Conservation (phyloP, 2,797 vertebrate species). For the Hybognathus amarus region DNA sequence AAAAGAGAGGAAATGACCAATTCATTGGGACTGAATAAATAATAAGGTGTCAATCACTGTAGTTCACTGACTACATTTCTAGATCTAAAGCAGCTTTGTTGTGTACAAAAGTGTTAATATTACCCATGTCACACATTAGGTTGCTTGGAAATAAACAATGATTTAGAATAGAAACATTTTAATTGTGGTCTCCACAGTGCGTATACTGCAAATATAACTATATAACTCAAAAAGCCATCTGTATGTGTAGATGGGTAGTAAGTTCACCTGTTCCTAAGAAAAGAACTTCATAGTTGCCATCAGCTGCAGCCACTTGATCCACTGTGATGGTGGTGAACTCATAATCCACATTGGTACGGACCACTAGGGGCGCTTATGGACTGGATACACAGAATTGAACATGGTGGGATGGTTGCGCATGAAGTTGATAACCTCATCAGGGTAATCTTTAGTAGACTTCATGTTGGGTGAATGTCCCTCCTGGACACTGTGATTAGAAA, state of each 20-base stretch:
- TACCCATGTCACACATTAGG: background rate
- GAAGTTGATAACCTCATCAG: constrained; percentile 99
- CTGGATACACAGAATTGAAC: constrained; percentile 93
- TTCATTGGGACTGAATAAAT: background rate
- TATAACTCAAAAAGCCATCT: background rate
- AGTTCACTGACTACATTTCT: background rate
- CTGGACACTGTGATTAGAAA: constrained; percentile 85
- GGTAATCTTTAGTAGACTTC: constrained; percentile 99
- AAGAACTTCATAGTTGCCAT: constrained; percentile 97
- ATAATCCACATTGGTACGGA: constrained; percentile 94
- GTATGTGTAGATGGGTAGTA: background rate
- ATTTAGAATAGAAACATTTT: background rate
- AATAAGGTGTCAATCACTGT: background rate
- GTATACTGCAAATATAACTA: background rate
- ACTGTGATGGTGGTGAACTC: constrained; percentile 97
- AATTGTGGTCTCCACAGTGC: background rate
- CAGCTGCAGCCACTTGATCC: constrained; percentile 96
- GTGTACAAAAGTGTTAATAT: background rate
- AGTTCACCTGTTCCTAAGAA: constrained; percentile 96
- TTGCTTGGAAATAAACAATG: background rate
- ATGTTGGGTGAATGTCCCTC: constrained; percentile 98
- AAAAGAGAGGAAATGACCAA: background rate
- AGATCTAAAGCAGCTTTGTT: background rate
- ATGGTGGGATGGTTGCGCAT: constrained; percentile 97
- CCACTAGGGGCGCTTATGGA: constrained; percentile 95